Evolutionary conservation across 2,113 vertebrate species (phyloP).

Genomic region (Oryzias curvinotus): DNA sequence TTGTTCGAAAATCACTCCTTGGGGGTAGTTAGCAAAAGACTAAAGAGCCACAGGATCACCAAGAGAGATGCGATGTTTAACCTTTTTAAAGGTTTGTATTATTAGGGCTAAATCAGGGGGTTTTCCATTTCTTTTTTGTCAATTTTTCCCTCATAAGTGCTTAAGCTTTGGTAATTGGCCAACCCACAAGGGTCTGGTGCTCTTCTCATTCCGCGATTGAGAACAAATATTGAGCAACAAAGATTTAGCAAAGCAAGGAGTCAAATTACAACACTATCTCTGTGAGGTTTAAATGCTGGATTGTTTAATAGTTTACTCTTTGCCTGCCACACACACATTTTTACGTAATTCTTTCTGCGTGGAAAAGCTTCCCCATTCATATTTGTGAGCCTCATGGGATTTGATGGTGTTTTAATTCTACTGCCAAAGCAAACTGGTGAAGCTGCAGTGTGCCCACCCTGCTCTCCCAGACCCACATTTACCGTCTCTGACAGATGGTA

Average conservation of each 20-base stretch:
- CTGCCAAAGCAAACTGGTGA: slow-evolving; percentile 65
- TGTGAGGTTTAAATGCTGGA: slow-evolving; percentile 37
- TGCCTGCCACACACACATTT: slow-evolving; percentile 17
- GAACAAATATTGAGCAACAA: slow-evolving; percentile 42
- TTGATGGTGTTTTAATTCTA: slow-evolving; percentile 50
- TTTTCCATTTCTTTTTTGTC: slow-evolving; percentile 16
- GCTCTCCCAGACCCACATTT: slow-evolving; percentile 43
- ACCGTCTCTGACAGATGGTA: slow-evolving; percentile 67
- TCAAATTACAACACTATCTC: slow-evolving; percentile 50
- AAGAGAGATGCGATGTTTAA: slow-evolving; percentile 17
- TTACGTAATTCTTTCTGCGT: slow-evolving; percentile 1
- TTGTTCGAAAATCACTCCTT: slow-evolving; percentile 63
- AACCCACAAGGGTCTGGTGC: slow-evolving; percentile 23
- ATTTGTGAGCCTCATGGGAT: slow-evolving; percentile 48
- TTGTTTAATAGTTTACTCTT: slow-evolving; percentile 23
- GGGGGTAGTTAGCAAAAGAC: slow-evolving; percentile 42
- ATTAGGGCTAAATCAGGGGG: not conserved
- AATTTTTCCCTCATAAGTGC: slow-evolving; percentile 38
- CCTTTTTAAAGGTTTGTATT: slow-evolving; percentile 7
- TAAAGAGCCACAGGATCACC: not conserved
- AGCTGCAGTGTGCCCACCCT: slow-evolving; percentile 55
- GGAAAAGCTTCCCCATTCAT: slow-evolving; percentile 16
- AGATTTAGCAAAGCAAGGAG: slow-evolving; percentile 50
- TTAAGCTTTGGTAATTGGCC: slow-evolving; percentile 40
- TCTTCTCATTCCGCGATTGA: slow-evolving; percentile 27